phyloP scores from a whole-genome alignment of 2,797 vertebrate species.

The Lacerta viridis region DNA sequence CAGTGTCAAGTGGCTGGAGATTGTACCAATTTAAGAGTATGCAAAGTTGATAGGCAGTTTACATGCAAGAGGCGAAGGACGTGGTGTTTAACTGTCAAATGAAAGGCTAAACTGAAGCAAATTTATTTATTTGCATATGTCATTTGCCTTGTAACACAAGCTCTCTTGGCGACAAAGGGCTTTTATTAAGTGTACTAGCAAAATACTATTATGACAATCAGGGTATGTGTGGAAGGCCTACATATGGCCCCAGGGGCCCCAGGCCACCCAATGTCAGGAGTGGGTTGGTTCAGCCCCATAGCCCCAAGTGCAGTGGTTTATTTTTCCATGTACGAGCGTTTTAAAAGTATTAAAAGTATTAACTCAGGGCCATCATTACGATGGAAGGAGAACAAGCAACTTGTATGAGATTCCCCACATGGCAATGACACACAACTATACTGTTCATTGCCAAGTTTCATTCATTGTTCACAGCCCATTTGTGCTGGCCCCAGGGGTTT shows the following conservation, averaged over 20 bases:
- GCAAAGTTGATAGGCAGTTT: background rate
- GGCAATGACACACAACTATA: background rate
- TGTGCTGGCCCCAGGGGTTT: too few species aligned
- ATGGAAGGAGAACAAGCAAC: background rate
- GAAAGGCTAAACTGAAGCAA: conserved; percentile 17
- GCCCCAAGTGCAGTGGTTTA: background rate
- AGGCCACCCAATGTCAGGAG: background rate
- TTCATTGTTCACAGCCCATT: background rate
- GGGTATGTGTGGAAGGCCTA: background rate
- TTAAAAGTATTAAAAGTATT: background rate
- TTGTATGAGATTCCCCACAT: background rate
- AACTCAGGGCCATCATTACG: background rate
- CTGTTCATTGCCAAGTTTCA: background rate
- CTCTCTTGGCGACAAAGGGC: background rate
- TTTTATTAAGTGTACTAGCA: conserved; percentile 5
- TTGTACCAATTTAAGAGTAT: background rate
- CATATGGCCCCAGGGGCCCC: background rate
- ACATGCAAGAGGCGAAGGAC: background rate
- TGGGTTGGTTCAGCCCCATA: background rate
- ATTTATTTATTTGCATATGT: background rate
- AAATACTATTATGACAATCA: background rate
- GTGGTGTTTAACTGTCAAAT: background rate
- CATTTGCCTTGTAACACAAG: background rate
- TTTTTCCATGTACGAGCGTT: background rate
- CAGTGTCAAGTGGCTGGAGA: background rate